A percentile compares a stretch with the other conserved stretches of the same genome.
phyloP scores from a whole-genome alignment of 2,888 invertebrate genomes.

The Argyresthia goedartella region DNA sequence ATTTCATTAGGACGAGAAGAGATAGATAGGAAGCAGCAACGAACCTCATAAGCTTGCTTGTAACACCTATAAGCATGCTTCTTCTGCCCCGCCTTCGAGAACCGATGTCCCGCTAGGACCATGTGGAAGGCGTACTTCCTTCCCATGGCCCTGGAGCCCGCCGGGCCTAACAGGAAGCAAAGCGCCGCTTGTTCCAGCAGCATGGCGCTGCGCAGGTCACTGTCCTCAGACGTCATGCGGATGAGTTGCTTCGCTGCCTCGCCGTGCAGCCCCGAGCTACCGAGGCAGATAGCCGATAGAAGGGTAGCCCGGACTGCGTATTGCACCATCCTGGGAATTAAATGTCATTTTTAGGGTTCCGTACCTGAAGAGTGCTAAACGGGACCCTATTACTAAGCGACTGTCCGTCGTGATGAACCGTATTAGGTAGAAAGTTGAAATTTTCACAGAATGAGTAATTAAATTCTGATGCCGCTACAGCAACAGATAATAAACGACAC shows the following conservation, averaged over 20 bases:
- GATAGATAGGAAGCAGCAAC: too few relatives aligned
- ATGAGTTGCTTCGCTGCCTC: constrained; percentile 97
- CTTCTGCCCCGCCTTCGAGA: constrained; percentile 91
- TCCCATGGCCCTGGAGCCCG: constrained; percentile 79
- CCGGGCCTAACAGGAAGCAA: constrained; percentile 80
- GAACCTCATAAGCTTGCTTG: constrained; percentile 89
- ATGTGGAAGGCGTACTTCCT: constrained; percentile 97
- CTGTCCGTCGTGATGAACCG: too few relatives aligned
- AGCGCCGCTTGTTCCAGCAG: constrained; percentile 95
- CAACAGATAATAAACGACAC: too few relatives aligned
- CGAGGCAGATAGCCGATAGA: constrained; percentile 89
- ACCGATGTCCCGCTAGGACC: constrained; percentile 96
- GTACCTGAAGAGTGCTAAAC: too few relatives aligned
- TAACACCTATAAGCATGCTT: constrained; percentile 94
- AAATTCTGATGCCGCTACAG: too few relatives aligned
- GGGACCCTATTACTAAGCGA: too few relatives aligned
- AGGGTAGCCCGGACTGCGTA: constrained; percentile 94
- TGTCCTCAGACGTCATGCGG: constrained; percentile 96
- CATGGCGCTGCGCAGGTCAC: constrained; percentile 94
- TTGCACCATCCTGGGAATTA: constrained; percentile 80
- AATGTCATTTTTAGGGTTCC: too few relatives aligned
- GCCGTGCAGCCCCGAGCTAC: constrained; percentile 80
- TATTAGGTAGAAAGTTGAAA: too few relatives aligned
- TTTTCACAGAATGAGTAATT: too few relatives aligned
- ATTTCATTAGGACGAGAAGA: too few relatives aligned